These are phyloP conservation scores for Tetropium fuscum DNA, from an alignment of 2,888 invertebrate species.

Conservation along the genomic window DNA sequence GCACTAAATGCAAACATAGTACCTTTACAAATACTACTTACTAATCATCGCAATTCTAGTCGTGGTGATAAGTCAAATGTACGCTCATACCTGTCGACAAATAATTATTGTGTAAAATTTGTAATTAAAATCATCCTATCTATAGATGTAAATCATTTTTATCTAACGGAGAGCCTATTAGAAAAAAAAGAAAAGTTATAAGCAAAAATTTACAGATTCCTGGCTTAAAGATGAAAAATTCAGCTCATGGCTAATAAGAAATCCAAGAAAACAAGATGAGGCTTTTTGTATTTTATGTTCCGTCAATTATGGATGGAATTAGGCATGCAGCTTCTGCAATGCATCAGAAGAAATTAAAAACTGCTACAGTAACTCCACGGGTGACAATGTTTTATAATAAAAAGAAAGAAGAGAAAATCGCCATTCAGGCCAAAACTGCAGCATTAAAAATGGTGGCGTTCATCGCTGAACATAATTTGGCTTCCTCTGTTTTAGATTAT, in stretches of 20 bases:
- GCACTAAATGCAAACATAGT: too few species aligned
- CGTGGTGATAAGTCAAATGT: too few species aligned
- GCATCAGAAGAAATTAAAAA: constrained; percentile 14
- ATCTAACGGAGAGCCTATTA: background rate
- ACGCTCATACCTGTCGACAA: too few species aligned
- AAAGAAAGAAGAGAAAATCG: constrained; percentile 10
- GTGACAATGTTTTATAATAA: constrained; percentile 13
- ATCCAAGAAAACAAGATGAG: constrained; percentile 12
- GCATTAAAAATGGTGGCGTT: constrained; percentile 17
- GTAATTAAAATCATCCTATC: too few species aligned
- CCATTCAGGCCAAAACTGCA: background rate
- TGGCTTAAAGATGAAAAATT: constrained; percentile 14
- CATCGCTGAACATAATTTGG: constrained; percentile 23
- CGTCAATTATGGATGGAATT: constrained; percentile 15
- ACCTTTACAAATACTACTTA: too few species aligned
- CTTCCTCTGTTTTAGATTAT: constrained; percentile 17
- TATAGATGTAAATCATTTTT: too few species aligned
- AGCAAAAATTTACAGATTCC: constrained; percentile 14
- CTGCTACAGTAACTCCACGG: constrained; percentile 10
- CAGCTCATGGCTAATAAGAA: constrained; percentile 13
- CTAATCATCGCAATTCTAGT: too few species aligned
- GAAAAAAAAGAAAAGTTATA: constrained; percentile 9
- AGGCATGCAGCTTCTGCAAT: constrained; percentile 18
- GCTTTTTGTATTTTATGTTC: constrained; percentile 17
- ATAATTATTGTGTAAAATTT: too few species aligned